Evolutionary conservation across 2,888 invertebrate species (phyloP).

Genomic region (Neocrepidodera transversa): DNA sequence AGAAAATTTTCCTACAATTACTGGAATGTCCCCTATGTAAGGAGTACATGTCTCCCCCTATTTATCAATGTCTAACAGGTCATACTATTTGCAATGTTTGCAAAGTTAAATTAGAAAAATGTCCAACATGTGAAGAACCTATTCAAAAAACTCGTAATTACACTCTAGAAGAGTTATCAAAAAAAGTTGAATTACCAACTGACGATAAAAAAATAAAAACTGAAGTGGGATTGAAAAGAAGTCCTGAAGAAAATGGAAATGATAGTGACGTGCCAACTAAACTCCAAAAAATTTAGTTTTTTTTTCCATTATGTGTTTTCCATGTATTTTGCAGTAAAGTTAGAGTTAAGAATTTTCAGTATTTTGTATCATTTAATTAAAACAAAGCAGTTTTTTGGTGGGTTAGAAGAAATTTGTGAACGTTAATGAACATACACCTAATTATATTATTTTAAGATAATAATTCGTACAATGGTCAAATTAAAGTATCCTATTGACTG

Average conservation of each 20-base stretch:
- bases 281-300: constrained; percentile 20
- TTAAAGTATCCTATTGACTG: too few relatives aligned
- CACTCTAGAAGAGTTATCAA: constrained; percentile 32
- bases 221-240: constrained; percentile 20
- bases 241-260: constrained; percentile 21
- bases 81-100: constrained; percentile 50
- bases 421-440: too few relatives aligned
- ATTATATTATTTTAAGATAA: too few relatives aligned
- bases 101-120: constrained; percentile 36
- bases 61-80: constrained; percentile 46
- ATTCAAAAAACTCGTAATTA: constrained; percentile 32
- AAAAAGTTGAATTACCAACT: constrained; percentile 23
- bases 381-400: too few relatives aligned
- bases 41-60: constrained; percentile 47
- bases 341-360: too few relatives aligned
- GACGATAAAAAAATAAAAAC: constrained; percentile 27
- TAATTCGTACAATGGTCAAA: too few relatives aligned
- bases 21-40: constrained; percentile 48
- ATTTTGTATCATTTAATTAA: too few relatives aligned
- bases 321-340: too few relatives aligned
- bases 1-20: constrained; percentile 39
- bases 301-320: too few relatives aligned
- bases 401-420: too few relatives aligned
- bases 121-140: constrained; percentile 40
- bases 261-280: constrained; percentile 17